Conservation (phyloP, 92 coral and sea anemone species). For the Isaurus tuberculatus region DNA sequence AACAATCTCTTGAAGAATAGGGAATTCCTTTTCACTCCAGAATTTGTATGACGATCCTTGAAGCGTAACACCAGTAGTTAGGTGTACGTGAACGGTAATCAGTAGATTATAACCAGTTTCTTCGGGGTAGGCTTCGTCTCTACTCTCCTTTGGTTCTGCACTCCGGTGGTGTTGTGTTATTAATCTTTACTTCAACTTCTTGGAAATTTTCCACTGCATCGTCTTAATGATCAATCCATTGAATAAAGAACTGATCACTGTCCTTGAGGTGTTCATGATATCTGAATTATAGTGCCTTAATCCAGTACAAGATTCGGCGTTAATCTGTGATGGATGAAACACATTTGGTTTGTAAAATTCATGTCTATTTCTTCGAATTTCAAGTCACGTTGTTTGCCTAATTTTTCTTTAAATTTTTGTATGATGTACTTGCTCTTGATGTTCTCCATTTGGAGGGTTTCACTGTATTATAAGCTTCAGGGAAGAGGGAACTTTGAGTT, state of each 20-base stretch:
- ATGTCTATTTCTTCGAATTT: conserved; percentile 6
- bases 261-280: neutral
- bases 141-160: neutral
- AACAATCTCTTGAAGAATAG: conserved; percentile 4
- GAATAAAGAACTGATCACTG: neutral
- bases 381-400: neutral
- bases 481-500: no score
- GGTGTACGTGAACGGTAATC: neutral
- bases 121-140: neutral
- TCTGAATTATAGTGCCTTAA: neutral
- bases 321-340: neutral
- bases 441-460: conserved; percentile 18
- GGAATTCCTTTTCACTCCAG: conserved; percentile 26
- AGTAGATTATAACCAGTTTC: neutral
- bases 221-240: conserved; percentile 3
- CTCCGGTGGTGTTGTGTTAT: neutral
- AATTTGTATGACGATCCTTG: conserved; percentile 19
- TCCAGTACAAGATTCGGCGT: neutral
- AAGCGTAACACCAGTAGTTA: conserved; percentile 23
- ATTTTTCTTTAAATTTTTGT: neutral
- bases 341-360: neutral
- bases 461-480: conserved; percentile 6
- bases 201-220: neutral
- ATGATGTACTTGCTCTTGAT: conserved; percentile 9
- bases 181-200: conserved; percentile 7